phyloP scores from a whole-genome alignment of 2,888 invertebrate species.

The Sarcophaga caerulescens region DNA sequence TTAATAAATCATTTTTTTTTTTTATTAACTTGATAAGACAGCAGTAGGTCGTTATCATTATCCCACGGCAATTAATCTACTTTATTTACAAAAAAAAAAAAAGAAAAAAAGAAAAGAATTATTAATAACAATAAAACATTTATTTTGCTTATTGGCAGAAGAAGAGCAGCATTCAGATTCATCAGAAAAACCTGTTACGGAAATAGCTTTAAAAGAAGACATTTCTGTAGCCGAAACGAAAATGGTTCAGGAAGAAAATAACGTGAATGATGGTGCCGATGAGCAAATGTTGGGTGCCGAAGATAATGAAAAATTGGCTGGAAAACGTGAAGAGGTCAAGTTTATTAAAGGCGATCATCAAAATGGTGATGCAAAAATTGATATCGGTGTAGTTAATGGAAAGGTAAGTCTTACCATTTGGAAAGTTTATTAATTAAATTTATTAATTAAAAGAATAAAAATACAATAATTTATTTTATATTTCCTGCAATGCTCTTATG shows the following conservation, averaged over 20 bases:
- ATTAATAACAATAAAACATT: not conserved
- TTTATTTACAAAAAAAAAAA: not conserved
- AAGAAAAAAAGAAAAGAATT: no score
- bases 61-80: not conserved
- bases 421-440: not conserved
- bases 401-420: constrained; percentile 78
- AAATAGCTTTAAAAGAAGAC: constrained; percentile 28
- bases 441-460: not conserved
- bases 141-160: constrained; percentile 30
- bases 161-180: constrained; percentile 4
- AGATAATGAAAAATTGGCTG: constrained; percentile 83
- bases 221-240: constrained; percentile 70
- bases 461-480: not conserved
- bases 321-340: constrained; percentile 87
- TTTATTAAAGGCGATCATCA: constrained; percentile 87
- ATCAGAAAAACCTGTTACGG: constrained; percentile 24
- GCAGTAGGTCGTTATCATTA: constrained; percentile 27
- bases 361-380: constrained; percentile 94
- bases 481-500: not conserved
- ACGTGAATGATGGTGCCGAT: constrained; percentile 85
- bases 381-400: constrained; percentile 86
- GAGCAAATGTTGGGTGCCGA: constrained; percentile 86
- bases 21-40: constrained; percentile 29
- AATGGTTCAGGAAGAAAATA: constrained; percentile 81
- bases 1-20: constrained; percentile 17